Evolutionary conservation across 2,113 vertebrate species (phyloP).

Genomic region (Felis catus): DNA sequence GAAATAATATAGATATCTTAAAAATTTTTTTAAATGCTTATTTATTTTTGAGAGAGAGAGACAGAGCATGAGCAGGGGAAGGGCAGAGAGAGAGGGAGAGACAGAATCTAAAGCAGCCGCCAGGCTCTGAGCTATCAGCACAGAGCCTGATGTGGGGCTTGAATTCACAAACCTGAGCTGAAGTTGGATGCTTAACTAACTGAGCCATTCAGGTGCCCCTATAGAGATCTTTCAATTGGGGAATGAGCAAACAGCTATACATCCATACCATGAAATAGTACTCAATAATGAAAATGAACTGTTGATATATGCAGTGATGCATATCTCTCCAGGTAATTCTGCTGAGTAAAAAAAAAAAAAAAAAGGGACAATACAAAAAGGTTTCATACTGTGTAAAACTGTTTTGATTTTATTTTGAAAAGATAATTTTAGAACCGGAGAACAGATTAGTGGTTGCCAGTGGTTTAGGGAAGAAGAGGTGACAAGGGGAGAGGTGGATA

Average conservation of each 20-base stretch:
- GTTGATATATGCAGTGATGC: not conserved
- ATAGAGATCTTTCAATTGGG: not conserved
- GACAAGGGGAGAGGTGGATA: not conserved
- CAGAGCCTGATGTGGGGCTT: no score
- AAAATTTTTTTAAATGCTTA: no score
- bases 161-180: no score
- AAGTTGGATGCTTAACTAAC: no score
- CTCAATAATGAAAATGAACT: not conserved
- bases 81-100: no score
- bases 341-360: not conserved
- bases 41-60: no score
- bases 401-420: not conserved
- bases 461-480: no score
- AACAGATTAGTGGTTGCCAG: not conserved
- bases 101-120: no score
- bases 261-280: not conserved
- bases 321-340: not conserved
- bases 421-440: not conserved
- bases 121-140: no score
- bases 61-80: no score
- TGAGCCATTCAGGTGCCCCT: no score
- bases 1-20: not conserved
- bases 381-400: no score
- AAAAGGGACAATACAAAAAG: not conserved
- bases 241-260: not conserved